Conservation (phyloP, 2,888 invertebrate genomes). For the Leptodirus hochenwartii region DNA sequence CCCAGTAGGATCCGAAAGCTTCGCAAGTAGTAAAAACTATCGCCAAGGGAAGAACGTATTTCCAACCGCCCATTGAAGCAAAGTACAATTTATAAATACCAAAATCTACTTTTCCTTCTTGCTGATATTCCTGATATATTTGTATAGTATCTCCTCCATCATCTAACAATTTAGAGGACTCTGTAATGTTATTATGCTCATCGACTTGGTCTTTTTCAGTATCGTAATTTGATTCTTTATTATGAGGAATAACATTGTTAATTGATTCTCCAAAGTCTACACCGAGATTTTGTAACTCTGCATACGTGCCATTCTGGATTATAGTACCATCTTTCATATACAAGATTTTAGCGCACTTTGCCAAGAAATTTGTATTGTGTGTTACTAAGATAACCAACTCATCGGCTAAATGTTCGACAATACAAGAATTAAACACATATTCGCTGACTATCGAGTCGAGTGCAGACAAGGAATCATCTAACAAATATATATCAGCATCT, state of each 20-base stretch:
- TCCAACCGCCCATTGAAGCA: slow-evolving; percentile 16
- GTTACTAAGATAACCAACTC: slow-evolving; percentile 19
- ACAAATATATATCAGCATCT: slow-evolving; percentile 55
- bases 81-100: slow-evolving; percentile 18
- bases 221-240: background rate
- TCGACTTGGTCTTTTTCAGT: slow-evolving; percentile 7
- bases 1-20: too few species aligned
- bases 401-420: slow-evolving; percentile 17
- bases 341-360: slow-evolving; percentile 16
- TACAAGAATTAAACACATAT: slow-evolving; percentile 46
- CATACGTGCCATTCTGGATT: slow-evolving; percentile 17
- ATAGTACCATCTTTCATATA: slow-evolving; percentile 10
- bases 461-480: slow-evolving; percentile 66
- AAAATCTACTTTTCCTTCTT: slow-evolving; percentile 16
- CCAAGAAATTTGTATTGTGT: slow-evolving; percentile 18
- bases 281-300: slow-evolving; percentile 6
- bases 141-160: slow-evolving; percentile 6
- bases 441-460: slow-evolving; percentile 58
- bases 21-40: too few species aligned
- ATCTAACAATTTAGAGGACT: slow-evolving; percentile 5
- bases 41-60: too few species aligned
- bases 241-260: background rate
- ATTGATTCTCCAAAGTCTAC: too few species aligned
- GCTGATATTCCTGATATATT: slow-evolving; percentile 14
- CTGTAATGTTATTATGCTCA: slow-evolving; percentile 5